Evolutionary conservation across 2,113 vertebrate genomes (phyloP), one percentile per base, ranked within the genome.

Genomic region (Morone saxatilis): DNA sequence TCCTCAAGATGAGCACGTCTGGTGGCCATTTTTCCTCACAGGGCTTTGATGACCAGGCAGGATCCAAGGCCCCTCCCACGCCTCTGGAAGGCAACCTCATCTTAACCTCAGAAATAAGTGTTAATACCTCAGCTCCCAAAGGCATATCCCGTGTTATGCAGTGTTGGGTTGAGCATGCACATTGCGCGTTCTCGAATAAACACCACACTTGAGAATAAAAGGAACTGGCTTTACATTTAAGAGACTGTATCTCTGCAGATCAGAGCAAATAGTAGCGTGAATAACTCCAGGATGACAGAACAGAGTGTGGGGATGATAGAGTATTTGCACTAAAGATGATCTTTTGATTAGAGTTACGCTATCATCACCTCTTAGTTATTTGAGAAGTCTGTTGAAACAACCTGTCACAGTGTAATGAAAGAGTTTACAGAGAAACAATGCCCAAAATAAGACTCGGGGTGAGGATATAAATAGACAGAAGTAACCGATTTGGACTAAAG

Each of bases 11-110:
- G 63, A 71, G 60, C 41, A 41, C 53, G 87, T 82, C 87, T 88
- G 84, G 80, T 88, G 36, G 94, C 88, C 94, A 96, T 95, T 83
- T 78, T 88, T 86, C 62, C 63, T 83, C 53, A 62, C 62, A 63
- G 82, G 38, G 65, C 72, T 77, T 78, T 81, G 80, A 63, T 78
- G 81, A 81, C 80, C 62, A 69, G 61, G 72, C 76, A 59, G 41
- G 65, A 71, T 71, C 69, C 7, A 50, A 86, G 68, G 84, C 91
- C 77, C 93, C 92, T 81, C 94, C 95, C 91, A 84, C 7, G 11
- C 36, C 67, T 68, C 51, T 76, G 74, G 45, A 61, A 61, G 38
- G 62, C 71, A 67, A 76, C 84, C 77, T 86, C 81, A 66, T 78
- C 71, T 80, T 86, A 83, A 86, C 77, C 90, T 76, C 74, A 76